These are phyloP conservation scores for Misgurnus mizolepis DNA, from an alignment of 2,113 vertebrate species.

Conservation along the genomic window DNA sequence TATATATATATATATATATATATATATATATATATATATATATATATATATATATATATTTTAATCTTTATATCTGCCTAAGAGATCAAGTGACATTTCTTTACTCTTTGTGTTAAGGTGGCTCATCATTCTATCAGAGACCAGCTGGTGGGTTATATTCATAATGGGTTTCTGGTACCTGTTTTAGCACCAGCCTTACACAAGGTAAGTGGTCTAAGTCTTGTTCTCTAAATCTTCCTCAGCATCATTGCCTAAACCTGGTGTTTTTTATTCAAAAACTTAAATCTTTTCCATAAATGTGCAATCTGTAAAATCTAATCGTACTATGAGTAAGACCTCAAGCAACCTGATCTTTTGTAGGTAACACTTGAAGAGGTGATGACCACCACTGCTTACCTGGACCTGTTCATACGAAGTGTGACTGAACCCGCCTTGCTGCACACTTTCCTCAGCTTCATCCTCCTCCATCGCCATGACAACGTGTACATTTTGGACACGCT, in stretches of 20 bases:
- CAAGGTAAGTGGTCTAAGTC: conserved; percentile 79
- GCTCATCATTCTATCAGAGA: conserved; percentile 88
- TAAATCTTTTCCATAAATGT: no score
- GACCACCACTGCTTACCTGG: conserved; percentile 94
- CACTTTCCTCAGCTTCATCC: conserved; percentile 93
- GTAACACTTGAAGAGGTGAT: conserved; percentile 95
- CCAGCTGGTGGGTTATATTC: conserved; percentile 93
- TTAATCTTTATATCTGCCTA: not conserved
- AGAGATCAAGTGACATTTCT: not conserved
- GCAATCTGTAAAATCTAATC: no score
- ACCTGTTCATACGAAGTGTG: conserved; percentile 90
- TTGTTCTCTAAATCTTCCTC: no score
- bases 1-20: not conserved
- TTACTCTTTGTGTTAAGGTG: conserved; percentile 73
- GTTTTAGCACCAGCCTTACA: conserved; percentile 94
- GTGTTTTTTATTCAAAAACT: not conserved
- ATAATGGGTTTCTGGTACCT: conserved; percentile 96
- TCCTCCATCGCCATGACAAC: conserved; percentile 88
- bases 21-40: not conserved
- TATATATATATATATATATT: not conserved
- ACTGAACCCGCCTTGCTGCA: conserved; percentile 90
- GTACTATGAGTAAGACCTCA: not conserved
- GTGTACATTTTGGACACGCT: conserved; percentile 93
- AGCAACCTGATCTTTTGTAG: conserved; percentile 62
- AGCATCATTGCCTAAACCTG: not conserved